Evolutionary conservation across 2,113 vertebrate species (phyloP), one percentile per base, ranked within the genome.

Genomic region (Pomatorhinus ruficollis): DNA sequence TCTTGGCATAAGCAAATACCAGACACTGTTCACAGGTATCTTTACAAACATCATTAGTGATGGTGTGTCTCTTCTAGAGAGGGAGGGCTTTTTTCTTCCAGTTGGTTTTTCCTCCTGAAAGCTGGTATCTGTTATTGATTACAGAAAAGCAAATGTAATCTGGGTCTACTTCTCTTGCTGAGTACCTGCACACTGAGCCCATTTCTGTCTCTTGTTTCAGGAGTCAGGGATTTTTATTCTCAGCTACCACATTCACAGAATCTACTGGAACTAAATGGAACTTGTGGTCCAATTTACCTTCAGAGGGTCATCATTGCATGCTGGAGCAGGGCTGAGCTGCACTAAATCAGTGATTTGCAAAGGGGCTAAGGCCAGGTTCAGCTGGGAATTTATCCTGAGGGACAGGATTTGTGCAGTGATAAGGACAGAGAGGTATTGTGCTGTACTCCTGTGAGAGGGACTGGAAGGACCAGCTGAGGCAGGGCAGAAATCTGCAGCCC

Each of bases 241-340:
- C 39, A 57, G 40, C 30, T 65, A 50, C 50, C n/a, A 27, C 53
- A 61, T 53, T 25, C 49, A 74, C 3, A 2, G 45, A 72, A 54
- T 1, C 0, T 52, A 15, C 27, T 72, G 24, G 39, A 71, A 68
- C 9, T 31, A 37, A 64, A 44, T 33, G 22, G 49, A 79, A 85
- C 35, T 64, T 2, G 0, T 56, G 42, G 20, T 42, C 33, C 57
- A 10, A 5, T 3, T 9, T 54, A 53, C 72, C 66, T 76, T 82
- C 65, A 64, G 44, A 18, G 23, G 31, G 49, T 44, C n/a, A 23
- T 30, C 15, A 5, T 0, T 52, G 37, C 0, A 1, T 47, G 40
- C 35, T 61, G 60, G 44, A 47, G 54, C 35, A 64, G 45, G 37
- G 65, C 70, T 60, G 40, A 39, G 30, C n/a, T 49, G n/a, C 45